Conservation (phyloP, 64 coral and sea anemone genomes). For the Trachythela sp. region DNA sequence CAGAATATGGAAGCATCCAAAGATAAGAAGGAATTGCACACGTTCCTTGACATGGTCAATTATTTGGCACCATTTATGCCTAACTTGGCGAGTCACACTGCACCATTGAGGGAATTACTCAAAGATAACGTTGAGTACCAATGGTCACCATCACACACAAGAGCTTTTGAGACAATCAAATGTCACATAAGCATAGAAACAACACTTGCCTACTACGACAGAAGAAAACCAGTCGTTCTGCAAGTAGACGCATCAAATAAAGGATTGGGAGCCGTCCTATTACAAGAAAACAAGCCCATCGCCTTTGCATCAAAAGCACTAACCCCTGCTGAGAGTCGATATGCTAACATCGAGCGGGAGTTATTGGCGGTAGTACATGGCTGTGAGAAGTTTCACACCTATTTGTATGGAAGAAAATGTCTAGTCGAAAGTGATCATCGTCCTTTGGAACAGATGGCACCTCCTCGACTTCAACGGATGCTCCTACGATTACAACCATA, state of each 20-base stretch:
- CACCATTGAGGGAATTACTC: neutral
- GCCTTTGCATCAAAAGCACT: slow-evolving; percentile 35
- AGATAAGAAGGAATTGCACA: slow-evolving; percentile 27
- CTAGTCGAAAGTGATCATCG: slow-evolving; percentile 45
- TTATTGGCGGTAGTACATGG: slow-evolving; percentile 44
- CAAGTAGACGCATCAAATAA: slow-evolving; percentile 12
- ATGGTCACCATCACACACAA: slow-evolving; percentile 13
- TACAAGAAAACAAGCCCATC: slow-evolving; percentile 41
- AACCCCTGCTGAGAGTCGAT: slow-evolving; percentile 12
- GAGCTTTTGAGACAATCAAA: slow-evolving; percentile 4
- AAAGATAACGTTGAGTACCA: neutral
- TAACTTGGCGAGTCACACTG: slow-evolving; percentile 4
- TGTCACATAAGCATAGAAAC: neutral
- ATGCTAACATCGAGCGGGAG: slow-evolving; percentile 38
- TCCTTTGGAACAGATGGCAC: slow-evolving; percentile 35
- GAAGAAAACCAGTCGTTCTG: neutral
- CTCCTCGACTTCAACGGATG: slow-evolving; percentile 38
- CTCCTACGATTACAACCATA: slow-evolving; percentile 21
- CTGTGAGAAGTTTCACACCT: slow-evolving; percentile 48
- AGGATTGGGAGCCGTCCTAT: slow-evolving; percentile 3
- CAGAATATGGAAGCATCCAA: slow-evolving; percentile 1
- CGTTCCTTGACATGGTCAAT: neutral
- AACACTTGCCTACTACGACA: neutral
- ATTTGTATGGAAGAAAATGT: slow-evolving; percentile 40
- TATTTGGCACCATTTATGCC: slow-evolving; percentile 14